These are phyloP conservation scores for Xestobium rufovillosum DNA, from an alignment of 2,888 invertebrate species.

Conservation along the genomic window DNA sequence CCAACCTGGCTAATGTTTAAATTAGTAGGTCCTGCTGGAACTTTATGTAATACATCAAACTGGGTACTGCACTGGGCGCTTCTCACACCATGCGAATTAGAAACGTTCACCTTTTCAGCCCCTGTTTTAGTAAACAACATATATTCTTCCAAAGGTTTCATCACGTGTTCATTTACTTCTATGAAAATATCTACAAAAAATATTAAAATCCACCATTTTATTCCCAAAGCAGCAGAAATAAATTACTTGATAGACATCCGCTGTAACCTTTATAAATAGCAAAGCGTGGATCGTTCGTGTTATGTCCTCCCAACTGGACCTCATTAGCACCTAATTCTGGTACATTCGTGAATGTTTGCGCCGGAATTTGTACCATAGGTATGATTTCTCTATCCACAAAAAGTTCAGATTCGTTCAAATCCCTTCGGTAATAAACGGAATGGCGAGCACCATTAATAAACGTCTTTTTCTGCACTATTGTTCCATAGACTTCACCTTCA, in stretches of 20 bases:
- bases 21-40: constrained; percentile 49
- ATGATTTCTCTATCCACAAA: constrained; percentile 72
- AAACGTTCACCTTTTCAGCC: constrained; percentile 78
- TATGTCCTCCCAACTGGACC: constrained; percentile 80
- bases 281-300: constrained; percentile 74
- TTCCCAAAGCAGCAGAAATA: constrained; percentile 5
- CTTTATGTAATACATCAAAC: constrained; percentile 58
- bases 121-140: constrained; percentile 84
- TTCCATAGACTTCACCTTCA: constrained; percentile 65
- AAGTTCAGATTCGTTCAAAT: constrained; percentile 62
- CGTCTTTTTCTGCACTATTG: constrained; percentile 67
- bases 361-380: constrained; percentile 59
- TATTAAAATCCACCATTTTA: no score
- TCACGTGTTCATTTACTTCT: constrained; percentile 76
- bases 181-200: constrained; percentile 68
- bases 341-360: constrained; percentile 61
- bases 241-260: constrained; percentile 84
- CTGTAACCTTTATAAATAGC: constrained; percentile 79
- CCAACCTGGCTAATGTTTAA: constrained; percentile 54
- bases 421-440: constrained; percentile 64
- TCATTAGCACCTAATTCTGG: constrained; percentile 67
- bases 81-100: constrained; percentile 76
- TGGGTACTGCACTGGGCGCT: constrained; percentile 79
- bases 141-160: constrained; percentile 87
- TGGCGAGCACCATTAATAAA: constrained; percentile 78